Evolutionary conservation across 2,113 vertebrate species (phyloP), one percentile per base, ranked within the genome.

Genomic region (Pomatorhinus ruficollis): DNA sequence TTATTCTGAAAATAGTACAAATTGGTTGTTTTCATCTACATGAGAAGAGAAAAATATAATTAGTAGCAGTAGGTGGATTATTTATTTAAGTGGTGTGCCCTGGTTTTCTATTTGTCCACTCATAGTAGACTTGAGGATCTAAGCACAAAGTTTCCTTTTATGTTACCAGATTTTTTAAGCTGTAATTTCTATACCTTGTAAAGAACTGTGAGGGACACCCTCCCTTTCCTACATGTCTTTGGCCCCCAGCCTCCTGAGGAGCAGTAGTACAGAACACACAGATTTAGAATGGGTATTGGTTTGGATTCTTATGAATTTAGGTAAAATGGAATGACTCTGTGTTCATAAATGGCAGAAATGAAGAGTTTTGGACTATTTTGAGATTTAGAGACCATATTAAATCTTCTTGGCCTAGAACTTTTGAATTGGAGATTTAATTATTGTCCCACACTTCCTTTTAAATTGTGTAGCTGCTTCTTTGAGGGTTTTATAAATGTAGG

Each of bases 41-140:
- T 27, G 44, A 95, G 54, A 69, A 57, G 56, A 84, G 47, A 88
- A 93, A 92, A 95, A 95, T 61, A 56, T 16, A 86, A 85, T 77
- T 45, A 91, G 37, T 28, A 84, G 54, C 72, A 72, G 50, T 92
- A 75, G 23, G 11, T 76, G 57, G 79, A 80, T 91, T 95, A 77
- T 94, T 96, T 95, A 50, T 91, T 93, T 87, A 91, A 87, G 45
- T 83, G 49, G 30, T 6, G 8, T 80, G n/a, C 44, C 30, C 52
- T 72, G 54, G 57, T 95, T 72, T 91, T 76, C 18, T 93, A 37
- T 93, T 96, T 93, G 79, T 94, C 42, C 47, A 28, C 80, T 83
- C 64, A 72, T 12, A 79, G 59, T 66, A 81, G 60, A 74, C 50
- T 44, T 70, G 25, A 78, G 66, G 45, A 79, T 83, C 86, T 83